Percentiles rank a stretch among this genome's conserved stretches.
These are phyloP conservation scores for Deilephila porcellus DNA, from an alignment of 2,888 invertebrate genomes.

Conservation along the genomic window DNA sequence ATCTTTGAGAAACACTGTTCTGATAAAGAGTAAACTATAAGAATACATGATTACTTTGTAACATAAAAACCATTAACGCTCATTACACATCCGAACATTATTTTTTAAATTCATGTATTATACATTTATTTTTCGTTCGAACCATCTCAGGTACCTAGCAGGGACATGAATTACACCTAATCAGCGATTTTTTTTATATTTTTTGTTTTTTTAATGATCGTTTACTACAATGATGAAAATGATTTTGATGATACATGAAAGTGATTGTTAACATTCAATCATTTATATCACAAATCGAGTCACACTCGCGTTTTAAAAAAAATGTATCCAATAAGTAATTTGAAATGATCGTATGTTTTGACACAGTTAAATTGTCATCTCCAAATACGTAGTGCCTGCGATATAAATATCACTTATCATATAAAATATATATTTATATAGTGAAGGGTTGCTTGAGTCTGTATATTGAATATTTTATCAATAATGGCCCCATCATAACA, in stretches of 20 bases:
- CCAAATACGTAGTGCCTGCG: constrained; percentile 1
- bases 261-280: constrained; percentile 30
- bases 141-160: constrained; percentile 76
- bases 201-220: constrained; percentile 40
- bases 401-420: constrained; percentile 12
- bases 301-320: constrained; percentile 36
- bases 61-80: constrained; percentile 27
- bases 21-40: constrained; percentile 54
- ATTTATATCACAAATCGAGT: constrained; percentile 47
- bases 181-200: constrained; percentile 40
- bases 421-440: constrained; percentile 25
- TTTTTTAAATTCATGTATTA: constrained; percentile 39
- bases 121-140: constrained; percentile 40
- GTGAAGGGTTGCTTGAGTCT: not conserved
- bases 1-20: constrained; percentile 83
- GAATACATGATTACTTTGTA: constrained; percentile 45
- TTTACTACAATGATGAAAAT: constrained; percentile 32
- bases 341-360: constrained; percentile 3
- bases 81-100: constrained; percentile 36
- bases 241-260: constrained; percentile 17
- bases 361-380: constrained; percentile 17
- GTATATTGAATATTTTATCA: constrained; percentile 20
- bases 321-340: constrained; percentile 9
- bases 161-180: constrained; percentile 64
- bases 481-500: constrained; percentile 14